Conservation (phyloP, 2,888 invertebrate genomes). For the Cheilosia grossa region DNA sequence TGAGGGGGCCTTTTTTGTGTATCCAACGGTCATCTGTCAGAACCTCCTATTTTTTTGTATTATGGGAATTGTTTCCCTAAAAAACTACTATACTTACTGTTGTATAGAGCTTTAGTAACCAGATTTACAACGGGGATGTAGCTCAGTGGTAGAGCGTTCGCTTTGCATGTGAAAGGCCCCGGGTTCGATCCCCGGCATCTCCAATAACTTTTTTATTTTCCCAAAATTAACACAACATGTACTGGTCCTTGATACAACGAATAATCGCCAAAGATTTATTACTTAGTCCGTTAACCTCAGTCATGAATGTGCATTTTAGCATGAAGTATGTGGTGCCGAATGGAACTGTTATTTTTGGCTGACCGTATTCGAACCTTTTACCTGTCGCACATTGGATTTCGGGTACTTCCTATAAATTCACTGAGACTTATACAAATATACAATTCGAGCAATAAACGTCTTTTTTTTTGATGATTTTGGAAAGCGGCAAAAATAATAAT, state of each 20-base stretch:
- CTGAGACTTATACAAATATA: background rate
- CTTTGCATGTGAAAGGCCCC: slow-evolving; percentile 99
- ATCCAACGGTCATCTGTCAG: background rate
- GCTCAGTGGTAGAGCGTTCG: slow-evolving; percentile 99
- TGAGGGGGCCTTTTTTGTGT: too few species aligned
- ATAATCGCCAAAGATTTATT: background rate
- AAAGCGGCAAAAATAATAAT: slow-evolving; percentile 12
- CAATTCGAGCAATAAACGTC: background rate
- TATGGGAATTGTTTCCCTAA: too few species aligned
- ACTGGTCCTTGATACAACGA: background rate
- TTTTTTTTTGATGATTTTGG: slow-evolving; percentile 29
- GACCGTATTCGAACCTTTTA: slow-evolving; percentile 17
- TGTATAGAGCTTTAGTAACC: fast-evolving
- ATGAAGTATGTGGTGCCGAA: background rate
- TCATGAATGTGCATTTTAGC: slow-evolving; percentile 24
- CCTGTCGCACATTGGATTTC: background rate
- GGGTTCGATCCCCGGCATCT: slow-evolving; percentile 99
- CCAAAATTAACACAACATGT: too few species aligned
- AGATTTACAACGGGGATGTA: slow-evolving; percentile 88
- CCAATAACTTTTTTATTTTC: slow-evolving; percentile 84
- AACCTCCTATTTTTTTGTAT: background rate
- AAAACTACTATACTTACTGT: background rate
- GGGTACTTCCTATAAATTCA: slow-evolving; percentile 19
- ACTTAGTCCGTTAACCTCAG: slow-evolving; percentile 19
- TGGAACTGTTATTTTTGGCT: slow-evolving; percentile 28